Base-by-base conservation (phyloP, 92 coral and sea anemone genomes). In the Zoanthus sansibaricus region DNA sequence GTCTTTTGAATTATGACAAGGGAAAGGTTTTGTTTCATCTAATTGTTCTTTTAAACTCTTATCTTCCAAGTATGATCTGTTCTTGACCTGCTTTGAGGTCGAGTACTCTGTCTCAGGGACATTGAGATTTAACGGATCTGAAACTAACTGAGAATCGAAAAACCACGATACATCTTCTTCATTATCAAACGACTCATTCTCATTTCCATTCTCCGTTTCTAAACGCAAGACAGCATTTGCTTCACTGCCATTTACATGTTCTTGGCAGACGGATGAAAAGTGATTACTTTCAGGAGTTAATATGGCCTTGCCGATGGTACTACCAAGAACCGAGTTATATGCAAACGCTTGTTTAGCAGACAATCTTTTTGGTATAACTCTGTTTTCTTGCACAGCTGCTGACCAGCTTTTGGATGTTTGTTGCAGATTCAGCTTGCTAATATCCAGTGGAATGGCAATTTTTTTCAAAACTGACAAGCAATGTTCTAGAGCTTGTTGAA, bases 401-500 rank as follows among this genome's bases (percentile, higher is more conserved):
- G 75, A 46, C 47, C n/a, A 15, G 11, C 3, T 45, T 59, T 46
- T 67, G 15, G 74, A 11, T 45, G 72, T 46, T 64, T 66, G 45
- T 14, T 46, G 14, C 20, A 62, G 20, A n/a, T n/a, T 59, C 21
- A 68, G 14, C 15, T 11, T 45, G 6, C 58, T 21, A 67, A 80
- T 17, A 6, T 88, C 76, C 33, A 91, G 58, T 67, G 95, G 95
- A 48, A 90, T 16, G 37, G 91, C 84, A 58, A 79, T 52, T 79
- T 61, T 88, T 69, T 79, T 82, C 4, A 92, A 76, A 31, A 92
- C 87, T 15, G 79, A 74, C 64, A 89, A 79, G 79, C 95, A 87
- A 48, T 84, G 92, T 16, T 71, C 77, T 46, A 92, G 76, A 67
- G 95, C 97, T 31, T 97, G 97, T 64, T 92, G 90, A 89, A 94